Evolutionary conservation across 1,140 invertebrate genomes (phyloP), one percentile per base, ranked within the genome.

Genomic region (Drosophila navojoa): DNA sequence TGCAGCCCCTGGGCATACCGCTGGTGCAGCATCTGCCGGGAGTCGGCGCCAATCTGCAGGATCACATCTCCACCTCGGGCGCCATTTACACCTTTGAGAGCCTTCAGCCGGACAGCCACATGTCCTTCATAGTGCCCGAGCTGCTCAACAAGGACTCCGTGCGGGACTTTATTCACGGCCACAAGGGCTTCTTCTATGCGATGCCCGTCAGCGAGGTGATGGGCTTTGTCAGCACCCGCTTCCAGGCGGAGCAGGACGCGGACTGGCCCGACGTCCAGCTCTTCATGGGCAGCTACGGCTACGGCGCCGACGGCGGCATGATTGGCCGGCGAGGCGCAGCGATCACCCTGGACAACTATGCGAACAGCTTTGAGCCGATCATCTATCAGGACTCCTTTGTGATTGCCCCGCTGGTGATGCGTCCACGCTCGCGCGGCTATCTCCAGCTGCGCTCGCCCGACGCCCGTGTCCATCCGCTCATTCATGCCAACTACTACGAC

Each of bases 201-300:
- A 93, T 95, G 79, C 94, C 95, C 11, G 94, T 95, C 29, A 94
- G 94, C 38, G 96, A 97, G 91, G 95, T 94, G 1, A 95, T 96
- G 93, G 96, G 94, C 0, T 97, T 96, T 81, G 93, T 96, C 0
- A 96, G 95, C 47, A 95, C 96, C 0, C 95, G 95, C 92, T 96
- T 95, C 63, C 94, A 94, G 69, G 94, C 94, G 68, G 93, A 96
- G 71, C 84, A 92, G 5, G 80, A 68, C 0, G 92, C 94, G 13
- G 95, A 96, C 87, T 96, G 94, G 93, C 97, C 97, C 0, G 96
- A 97, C 81, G 93, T 97, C 42, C 96, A 97, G 79, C 84, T 96
- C 5, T 96, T 97, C 70, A 92, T 97, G 68, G 94, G 94, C 3
- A 93, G 95, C 2, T 95, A 94, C 29, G 93, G 95, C 9, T 96